Evolutionary conservation across 2,797 vertebrate genomes (phyloP), one percentile per base, ranked within the genome.

Genomic region (Poecilia velifera): DNA sequence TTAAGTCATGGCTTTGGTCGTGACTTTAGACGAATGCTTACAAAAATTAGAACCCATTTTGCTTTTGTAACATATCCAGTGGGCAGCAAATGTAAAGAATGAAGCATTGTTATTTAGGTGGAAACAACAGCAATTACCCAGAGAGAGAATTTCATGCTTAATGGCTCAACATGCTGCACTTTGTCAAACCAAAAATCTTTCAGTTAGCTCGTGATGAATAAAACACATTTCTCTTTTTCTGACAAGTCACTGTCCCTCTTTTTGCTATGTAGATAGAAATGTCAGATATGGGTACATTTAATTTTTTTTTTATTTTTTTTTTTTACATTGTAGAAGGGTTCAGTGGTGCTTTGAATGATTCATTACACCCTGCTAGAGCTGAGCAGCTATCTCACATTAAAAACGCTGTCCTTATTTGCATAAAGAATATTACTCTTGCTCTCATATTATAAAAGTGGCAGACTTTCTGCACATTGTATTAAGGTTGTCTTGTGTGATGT

Each of bases 11-110:
- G 74, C 46, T 77, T 84, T 25, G 39, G 81, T 82, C 76, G 64
- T 25, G 41, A 86, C 73, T 79, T 49, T 3, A 3, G 70, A 76
- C 79, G 77, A 49, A 87, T 84, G 78, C 87, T 92, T 82, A 77
- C 89, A 89, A 76, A 90, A 89, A 93, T 92, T 91, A 85, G 87
- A 92, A 90, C 88, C 87, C 70, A 79, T 89, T 89, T 82, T 70
- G 75, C 70, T 87, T 76, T 78, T 81, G 82, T 82, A 88, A 92
- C 80, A 80, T 72, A 90, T 78, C 77, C 78, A 89, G 91, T 88
- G 84, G 34, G 76, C 53, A 77, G 77, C 34, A 72, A 84, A 86
- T 83, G 88, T 86, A 88, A 89, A 84, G 86, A 85, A 90, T 90
- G 83, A 86, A 55, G 79, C 64, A 81, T 87, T 84, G 73, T 90